These are phyloP conservation scores for Pseudomugil tenellus DNA, from an alignment of 2,797 vertebrate species.

Conservation along the genomic window DNA sequence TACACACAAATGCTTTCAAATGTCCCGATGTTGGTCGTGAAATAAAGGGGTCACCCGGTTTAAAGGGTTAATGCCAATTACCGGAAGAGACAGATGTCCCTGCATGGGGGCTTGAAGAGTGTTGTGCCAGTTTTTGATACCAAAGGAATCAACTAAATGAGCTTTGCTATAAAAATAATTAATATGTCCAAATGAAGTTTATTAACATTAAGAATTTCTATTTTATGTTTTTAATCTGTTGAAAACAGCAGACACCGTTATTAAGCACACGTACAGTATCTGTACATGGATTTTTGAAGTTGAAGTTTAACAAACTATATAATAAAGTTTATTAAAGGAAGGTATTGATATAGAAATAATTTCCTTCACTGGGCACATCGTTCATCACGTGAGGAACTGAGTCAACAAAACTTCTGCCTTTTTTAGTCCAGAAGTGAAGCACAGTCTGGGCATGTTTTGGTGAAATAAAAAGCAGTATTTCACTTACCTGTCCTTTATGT, in stretches of 20 bases:
- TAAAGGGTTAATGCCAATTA: slow-evolving; percentile 78
- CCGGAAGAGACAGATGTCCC: slow-evolving; percentile 58
- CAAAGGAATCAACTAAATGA: slow-evolving; percentile 31
- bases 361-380: not conserved
- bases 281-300: not conserved
- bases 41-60: slow-evolving; percentile 62
- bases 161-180: slow-evolving; percentile 6
- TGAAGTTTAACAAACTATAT: not conserved
- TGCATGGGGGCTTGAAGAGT: slow-evolving; percentile 19
- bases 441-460: not conserved
- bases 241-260: not conserved
- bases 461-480: not conserved
- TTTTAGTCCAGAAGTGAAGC: too few relatives aligned
- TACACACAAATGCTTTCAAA: not conserved
- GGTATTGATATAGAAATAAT: not conserved
- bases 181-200: slow-evolving; percentile 2
- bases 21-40: slow-evolving; percentile 28
- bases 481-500: not conserved
- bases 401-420: not conserved
- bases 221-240: not conserved
- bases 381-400: not conserved
- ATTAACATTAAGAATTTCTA: not conserved
- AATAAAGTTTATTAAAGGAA: not conserved
- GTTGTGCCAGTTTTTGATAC: slow-evolving; percentile 61
- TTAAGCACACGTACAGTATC: not conserved